Evolutionary conservation across 2,797 vertebrate species (phyloP).

Genomic region (Cercopithecus mitis): DNA sequence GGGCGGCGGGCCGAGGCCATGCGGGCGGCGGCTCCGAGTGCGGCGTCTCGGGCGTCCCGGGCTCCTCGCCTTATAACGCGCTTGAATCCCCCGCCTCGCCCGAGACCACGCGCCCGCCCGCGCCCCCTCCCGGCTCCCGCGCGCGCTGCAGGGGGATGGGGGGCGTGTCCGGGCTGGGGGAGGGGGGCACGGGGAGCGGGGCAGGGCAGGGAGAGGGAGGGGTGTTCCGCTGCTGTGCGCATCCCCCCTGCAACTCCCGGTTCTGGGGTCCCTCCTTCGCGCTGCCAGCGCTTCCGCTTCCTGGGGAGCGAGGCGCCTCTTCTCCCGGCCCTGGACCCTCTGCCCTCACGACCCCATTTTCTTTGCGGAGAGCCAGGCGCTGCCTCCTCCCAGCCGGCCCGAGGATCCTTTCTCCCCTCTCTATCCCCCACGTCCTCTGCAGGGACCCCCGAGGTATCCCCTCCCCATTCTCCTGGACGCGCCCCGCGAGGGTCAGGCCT

Average conservation of each 20-base stretch:
- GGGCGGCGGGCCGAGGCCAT: conserved; percentile 55
- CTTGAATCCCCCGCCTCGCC: conserved; percentile 34
- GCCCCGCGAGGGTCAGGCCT: not conserved
- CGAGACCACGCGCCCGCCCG: not conserved
- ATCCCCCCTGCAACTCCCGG: fast-evolving
- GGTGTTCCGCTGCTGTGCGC: not conserved
- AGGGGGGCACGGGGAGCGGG: not conserved
- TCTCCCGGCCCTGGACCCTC: not conserved
- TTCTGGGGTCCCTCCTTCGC: not conserved
- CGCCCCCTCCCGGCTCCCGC: conserved; percentile 41
- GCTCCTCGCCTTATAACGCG: conserved; percentile 57
- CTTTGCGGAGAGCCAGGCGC: not conserved
- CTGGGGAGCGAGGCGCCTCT: not conserved
- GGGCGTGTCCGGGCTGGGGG: not conserved
- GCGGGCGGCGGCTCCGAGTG: not conserved
- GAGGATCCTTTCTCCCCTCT: too few relatives aligned
- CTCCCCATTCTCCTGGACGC: not conserved
- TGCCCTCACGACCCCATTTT: not conserved
- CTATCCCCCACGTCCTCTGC: not conserved
- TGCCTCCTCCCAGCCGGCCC: too few relatives aligned
- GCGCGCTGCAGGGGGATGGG: not conserved
- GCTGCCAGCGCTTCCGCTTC: not conserved
- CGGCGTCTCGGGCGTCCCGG: not conserved
- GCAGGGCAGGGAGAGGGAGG: not conserved
- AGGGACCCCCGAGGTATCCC: not conserved